Evolutionary conservation across 2,888 invertebrate species (phyloP).

Genomic region (Pimpla rufipes): DNA sequence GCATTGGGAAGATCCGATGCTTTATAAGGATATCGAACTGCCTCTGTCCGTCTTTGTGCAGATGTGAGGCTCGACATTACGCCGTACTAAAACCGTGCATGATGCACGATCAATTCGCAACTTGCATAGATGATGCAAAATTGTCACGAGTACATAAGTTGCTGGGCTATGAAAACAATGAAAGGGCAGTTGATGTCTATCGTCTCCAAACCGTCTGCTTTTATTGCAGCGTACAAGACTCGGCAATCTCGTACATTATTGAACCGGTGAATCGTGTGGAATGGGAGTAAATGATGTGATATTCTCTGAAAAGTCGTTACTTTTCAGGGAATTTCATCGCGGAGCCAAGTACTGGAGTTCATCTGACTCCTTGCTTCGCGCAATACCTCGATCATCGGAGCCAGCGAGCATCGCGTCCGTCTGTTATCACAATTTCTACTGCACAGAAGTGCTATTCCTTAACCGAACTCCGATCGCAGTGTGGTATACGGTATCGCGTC

Average conservation of each 20-base stretch:
- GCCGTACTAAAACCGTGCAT: neutral
- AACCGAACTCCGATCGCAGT: no score
- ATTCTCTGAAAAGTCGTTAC: neutral
- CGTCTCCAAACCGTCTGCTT: neutral
- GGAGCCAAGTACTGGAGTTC: neutral
- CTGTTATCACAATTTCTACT: no score
- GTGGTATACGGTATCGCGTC: no score
- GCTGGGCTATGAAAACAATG: neutral
- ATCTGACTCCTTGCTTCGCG: neutral
- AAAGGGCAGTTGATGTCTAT: neutral
- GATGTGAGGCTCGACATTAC: neutral
- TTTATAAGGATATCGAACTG: neutral
- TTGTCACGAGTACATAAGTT: neutral
- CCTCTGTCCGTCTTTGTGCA: neutral
- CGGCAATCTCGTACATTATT: no score
- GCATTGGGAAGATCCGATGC: neutral
- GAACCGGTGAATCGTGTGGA: no score
- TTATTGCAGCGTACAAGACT: no score
- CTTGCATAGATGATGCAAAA: slow-evolving; percentile 7
- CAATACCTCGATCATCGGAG: neutral
- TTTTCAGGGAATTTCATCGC: neutral
- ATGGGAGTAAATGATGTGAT: neutral
- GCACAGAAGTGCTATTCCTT: no score
- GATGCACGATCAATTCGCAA: neutral
- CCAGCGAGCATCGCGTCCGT: neutral